Evolutionary conservation across 2,888 invertebrate species (phyloP).

Genomic region (Microplitis deprimator): DNA sequence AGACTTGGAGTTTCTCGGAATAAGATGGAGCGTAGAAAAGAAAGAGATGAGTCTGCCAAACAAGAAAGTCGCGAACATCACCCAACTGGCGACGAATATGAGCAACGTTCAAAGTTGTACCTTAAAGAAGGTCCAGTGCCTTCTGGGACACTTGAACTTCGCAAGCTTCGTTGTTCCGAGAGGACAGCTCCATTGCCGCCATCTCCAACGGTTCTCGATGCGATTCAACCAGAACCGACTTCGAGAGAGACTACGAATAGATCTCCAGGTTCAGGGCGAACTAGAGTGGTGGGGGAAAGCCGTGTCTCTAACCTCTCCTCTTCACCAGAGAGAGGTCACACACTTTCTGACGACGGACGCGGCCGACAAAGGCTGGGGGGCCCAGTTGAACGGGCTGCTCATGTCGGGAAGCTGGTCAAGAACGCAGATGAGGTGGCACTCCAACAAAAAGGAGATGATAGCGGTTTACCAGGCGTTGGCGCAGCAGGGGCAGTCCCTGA

Average conservation of each 20-base stretch:
- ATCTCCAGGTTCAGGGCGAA: too few species aligned
- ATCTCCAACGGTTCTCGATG: constrained; percentile 44
- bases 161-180: constrained; percentile 46
- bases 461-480: constrained; percentile 38
- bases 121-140: constrained; percentile 42
- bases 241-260: constrained; percentile 27
- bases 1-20: too few species aligned
- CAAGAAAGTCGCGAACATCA: too few species aligned
- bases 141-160: constrained; percentile 47
- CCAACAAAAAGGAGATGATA: constrained; percentile 42
- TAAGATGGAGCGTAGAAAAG: too few species aligned
- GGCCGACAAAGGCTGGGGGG: constrained; percentile 44
- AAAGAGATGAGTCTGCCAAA: too few species aligned
- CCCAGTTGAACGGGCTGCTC: constrained; percentile 32
- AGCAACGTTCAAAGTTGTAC: too few species aligned
- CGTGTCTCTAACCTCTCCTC: too few species aligned
- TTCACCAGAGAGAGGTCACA: too few species aligned
- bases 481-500: constrained; percentile 27
- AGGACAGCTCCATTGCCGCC: constrained; percentile 27
- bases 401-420: constrained; percentile 41
- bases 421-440: constrained; percentile 41
- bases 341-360: constrained; percentile 38
- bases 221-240: constrained; percentile 41
- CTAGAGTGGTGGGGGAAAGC: too few species aligned
- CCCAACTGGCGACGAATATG: too few species aligned